These are phyloP conservation scores for Ichneumoninae sp. DNA, from an alignment of 2,888 invertebrate genomes.

Conservation along the genomic window DNA sequence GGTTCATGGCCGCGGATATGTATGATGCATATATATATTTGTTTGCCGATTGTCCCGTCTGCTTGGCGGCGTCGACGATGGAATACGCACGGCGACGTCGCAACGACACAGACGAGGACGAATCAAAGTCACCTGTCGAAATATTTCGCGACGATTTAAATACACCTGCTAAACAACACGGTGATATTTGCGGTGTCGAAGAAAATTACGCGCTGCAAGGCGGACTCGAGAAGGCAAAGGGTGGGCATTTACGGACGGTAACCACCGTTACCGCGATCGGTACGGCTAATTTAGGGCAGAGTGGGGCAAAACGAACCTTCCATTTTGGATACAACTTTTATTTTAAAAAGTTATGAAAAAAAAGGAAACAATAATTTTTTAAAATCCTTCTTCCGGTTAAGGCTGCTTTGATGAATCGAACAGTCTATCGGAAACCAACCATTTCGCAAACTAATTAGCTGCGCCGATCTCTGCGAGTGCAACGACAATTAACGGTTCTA, in stretches of 20 bases:
- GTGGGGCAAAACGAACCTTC: neutral
- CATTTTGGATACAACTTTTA: neutral
- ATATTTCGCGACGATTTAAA: slow-evolving; percentile 40
- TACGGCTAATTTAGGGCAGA: no score
- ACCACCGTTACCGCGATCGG: neutral
- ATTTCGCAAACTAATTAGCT: neutral
- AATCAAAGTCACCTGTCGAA: slow-evolving; percentile 73
- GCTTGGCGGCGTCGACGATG: slow-evolving; percentile 63
- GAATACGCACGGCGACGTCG: slow-evolving; percentile 8
- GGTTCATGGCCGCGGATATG: neutral
- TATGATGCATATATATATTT: slow-evolving; percentile 63
- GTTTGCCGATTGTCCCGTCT: slow-evolving; percentile 75
- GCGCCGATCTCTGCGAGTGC: neutral
- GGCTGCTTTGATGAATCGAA: neutral
- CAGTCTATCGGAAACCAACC: neutral
- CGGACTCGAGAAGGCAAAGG: neutral
- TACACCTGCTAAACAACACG: slow-evolving; percentile 4
- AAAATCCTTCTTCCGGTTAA: neutral
- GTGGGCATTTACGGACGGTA: neutral
- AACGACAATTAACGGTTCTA: neutral
- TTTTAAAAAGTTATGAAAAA: neutral
- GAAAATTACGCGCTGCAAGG: neutral
- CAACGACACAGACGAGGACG: slow-evolving; percentile 72
- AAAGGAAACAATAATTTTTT: no score
- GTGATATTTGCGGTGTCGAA: neutral